A percentile compares a stretch with the other conserved stretches of the same genome.
These are phyloP conservation scores for Otis tarda DNA, from an alignment of 2,113 vertebrate species.

Conservation along the genomic window DNA sequence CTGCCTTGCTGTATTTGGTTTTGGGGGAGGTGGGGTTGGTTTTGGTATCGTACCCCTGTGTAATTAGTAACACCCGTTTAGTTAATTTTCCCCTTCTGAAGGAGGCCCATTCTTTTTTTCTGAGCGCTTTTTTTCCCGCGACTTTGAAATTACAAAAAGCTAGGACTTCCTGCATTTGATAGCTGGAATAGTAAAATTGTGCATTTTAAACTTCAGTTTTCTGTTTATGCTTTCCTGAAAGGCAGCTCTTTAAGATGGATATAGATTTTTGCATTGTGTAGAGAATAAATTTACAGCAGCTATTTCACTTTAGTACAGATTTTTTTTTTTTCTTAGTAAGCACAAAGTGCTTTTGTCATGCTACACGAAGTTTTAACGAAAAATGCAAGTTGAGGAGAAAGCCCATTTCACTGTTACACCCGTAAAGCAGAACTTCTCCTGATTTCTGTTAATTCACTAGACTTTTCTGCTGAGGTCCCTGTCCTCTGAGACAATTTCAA, in stretches of 20 bases:
- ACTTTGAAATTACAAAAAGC: background rate
- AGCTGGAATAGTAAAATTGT: background rate
- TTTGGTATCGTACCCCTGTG: background rate
- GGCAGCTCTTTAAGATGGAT: background rate
- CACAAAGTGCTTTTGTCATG: background rate
- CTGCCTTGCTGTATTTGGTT: background rate
- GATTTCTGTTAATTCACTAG: background rate
- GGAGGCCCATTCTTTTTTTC: background rate
- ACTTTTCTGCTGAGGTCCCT: background rate
- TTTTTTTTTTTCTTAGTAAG: background rate
- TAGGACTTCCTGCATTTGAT: background rate
- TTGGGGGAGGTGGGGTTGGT: background rate
- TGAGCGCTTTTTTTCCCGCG: background rate
- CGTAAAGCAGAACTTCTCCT: background rate
- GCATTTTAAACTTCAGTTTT: background rate
- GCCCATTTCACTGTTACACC: rapidly evolving
- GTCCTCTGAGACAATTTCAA: background rate
- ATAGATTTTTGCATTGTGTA: background rate
- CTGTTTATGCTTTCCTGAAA: background rate
- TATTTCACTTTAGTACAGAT: background rate
- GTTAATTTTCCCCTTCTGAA: background rate
- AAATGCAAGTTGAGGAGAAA: background rate
- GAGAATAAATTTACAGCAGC: background rate
- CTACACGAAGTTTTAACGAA: background rate
- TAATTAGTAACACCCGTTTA: background rate